Evolutionary conservation across 2,888 invertebrate species (phyloP).

Genomic region (Parthenolecanium corni): DNA sequence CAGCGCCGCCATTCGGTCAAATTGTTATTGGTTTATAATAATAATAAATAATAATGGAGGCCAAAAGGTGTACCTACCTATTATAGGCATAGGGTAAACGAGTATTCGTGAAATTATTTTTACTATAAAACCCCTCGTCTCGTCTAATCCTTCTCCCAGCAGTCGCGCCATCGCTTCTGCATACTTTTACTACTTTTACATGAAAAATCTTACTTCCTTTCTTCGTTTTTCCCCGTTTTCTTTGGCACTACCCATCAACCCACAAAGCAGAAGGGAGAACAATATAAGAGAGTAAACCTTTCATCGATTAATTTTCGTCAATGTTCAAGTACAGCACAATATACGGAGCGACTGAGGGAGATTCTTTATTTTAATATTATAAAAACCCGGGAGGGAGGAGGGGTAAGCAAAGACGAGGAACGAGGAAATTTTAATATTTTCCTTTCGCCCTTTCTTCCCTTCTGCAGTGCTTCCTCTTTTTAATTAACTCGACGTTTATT

Average conservation of each 20-base stretch:
- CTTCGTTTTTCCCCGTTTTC: too few species aligned
- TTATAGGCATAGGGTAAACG: background rate
- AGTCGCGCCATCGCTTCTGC: conserved; percentile 11
- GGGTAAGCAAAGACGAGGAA: too few species aligned
- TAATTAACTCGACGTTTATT: too few species aligned
- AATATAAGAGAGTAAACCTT: background rate
- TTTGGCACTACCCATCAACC: too few species aligned
- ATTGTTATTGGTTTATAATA: conserved; percentile 24
- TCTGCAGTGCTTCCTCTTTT: too few species aligned
- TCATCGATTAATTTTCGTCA: background rate
- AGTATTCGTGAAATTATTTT: background rate
- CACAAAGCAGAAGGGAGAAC: background rate
- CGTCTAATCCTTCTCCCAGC: background rate
- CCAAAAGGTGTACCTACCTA: background rate
- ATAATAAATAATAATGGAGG: conserved; percentile 17
- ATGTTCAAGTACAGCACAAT: too few species aligned
- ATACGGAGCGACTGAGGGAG: background rate
- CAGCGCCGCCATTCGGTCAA: background rate
- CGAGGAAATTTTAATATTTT: too few species aligned
- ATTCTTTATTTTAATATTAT: background rate
- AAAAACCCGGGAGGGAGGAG: too few species aligned
- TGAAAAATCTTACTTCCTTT: too few species aligned
- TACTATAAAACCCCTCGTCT: background rate
- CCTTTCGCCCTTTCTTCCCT: too few species aligned
- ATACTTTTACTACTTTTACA: conserved; percentile 4